Evolutionary conservation across 2,113 vertebrate species (phyloP).

Genomic region (Ceyx margarethae): DNA sequence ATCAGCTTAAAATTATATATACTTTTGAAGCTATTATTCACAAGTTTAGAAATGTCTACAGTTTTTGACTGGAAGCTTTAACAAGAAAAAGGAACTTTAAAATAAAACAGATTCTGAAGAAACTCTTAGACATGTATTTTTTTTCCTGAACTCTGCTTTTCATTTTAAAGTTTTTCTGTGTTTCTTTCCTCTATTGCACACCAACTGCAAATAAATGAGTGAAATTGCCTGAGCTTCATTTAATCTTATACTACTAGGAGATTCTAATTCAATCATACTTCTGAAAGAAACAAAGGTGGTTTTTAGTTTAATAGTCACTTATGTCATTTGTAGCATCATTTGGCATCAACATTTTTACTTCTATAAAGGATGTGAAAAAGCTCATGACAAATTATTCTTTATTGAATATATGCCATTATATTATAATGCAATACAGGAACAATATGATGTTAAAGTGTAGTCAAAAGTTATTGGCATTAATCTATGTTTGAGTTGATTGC

Average conservation of each 20-base stretch:
- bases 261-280: background rate
- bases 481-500: conserved; percentile 1
- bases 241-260: background rate
- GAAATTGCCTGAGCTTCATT: conserved; percentile 35
- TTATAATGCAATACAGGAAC: background rate
- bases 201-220: conserved; percentile 41
- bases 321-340: background rate
- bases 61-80: background rate
- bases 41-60: background rate
- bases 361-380: conserved; percentile 7
- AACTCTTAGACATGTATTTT: background rate
- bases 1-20: conserved; percentile 19
- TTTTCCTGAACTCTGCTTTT: conserved; percentile 23
- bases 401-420: background rate
- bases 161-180: conserved; percentile 33
- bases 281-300: conserved; percentile 31
- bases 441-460: background rate
- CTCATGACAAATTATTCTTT: background rate
- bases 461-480: conserved; percentile 11
- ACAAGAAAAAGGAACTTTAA: conserved; percentile 22
- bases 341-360: background rate
- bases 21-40: background rate
- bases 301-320: conserved; percentile 13
- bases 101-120: conserved; percentile 50
- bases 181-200: conserved; percentile 4